phyloP scores from a whole-genome alignment of 2,113 vertebrate genomes.

The Crotophaga sulcirostris region DNA sequence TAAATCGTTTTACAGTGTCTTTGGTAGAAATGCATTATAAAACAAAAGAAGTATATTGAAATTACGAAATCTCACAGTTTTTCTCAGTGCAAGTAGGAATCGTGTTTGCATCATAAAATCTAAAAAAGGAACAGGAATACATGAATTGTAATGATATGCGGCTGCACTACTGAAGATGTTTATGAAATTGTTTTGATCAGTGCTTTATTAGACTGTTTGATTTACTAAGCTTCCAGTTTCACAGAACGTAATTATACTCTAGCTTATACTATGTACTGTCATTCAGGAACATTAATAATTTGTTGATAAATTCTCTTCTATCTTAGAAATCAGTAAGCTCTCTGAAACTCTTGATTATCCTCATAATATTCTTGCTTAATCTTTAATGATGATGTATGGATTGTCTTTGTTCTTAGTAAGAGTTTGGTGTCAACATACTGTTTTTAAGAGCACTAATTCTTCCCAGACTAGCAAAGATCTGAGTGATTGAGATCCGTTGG shows the following conservation, averaged over 20 bases:
- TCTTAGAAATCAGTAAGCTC: neutral
- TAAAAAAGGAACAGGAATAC: neutral
- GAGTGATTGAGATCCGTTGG: neutral
- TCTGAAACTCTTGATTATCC: neutral
- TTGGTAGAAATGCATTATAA: neutral
- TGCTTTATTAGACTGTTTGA: neutral
- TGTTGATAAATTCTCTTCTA: neutral
- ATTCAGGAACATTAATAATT: neutral
- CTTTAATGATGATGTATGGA: neutral
- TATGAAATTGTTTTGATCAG: neutral
- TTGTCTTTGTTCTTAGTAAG: neutral
- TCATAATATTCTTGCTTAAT: neutral
- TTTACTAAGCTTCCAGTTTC: neutral
- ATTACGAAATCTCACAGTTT: neutral
- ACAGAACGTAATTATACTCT: neutral
- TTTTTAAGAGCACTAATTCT: neutral
- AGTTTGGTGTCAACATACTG: neutral
- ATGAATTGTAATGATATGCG: slow-evolving; percentile 1
- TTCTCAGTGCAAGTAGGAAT: neutral
- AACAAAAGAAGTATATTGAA: slow-evolving; percentile 30
- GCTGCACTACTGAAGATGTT: neutral
- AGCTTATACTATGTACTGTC: neutral
- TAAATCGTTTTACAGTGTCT: neutral
- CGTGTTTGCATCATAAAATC: slow-evolving; percentile 1
- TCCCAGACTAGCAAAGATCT: neutral